phyloP scores from a whole-genome alignment of 1,140 invertebrate species.

The Psilanteris sp. region DNA sequence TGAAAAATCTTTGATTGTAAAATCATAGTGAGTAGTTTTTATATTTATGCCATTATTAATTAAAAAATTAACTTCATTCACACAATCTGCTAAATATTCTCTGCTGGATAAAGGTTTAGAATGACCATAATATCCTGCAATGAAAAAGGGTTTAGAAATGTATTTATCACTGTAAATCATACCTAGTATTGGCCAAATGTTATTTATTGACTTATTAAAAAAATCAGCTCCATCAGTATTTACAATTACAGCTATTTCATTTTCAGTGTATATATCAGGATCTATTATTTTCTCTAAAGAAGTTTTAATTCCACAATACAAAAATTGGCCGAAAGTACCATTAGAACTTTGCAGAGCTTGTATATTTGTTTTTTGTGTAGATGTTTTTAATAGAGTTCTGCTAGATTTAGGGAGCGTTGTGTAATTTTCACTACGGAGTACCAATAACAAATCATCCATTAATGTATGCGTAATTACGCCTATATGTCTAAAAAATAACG shows the following conservation, averaged over 20 bases:
- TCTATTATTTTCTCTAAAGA: no score
- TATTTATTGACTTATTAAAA: slow-evolving; percentile 8
- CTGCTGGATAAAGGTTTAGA: slow-evolving; percentile 28
- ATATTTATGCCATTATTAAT: slow-evolving; percentile 14
- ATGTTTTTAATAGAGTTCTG: neutral
- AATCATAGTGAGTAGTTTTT: neutral
- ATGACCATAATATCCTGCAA: slow-evolving; percentile 42
- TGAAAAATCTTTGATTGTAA: slow-evolving; percentile 4
- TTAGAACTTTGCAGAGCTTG: neutral
- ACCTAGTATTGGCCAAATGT: no score
- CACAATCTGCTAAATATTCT: slow-evolving; percentile 50
- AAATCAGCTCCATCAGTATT: slow-evolving; percentile 5
- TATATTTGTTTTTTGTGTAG: neutral
- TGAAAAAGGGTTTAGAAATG: slow-evolving; percentile 23
- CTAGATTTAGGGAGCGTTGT: neutral
- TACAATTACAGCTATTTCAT: no score
- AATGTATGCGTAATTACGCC: no score
- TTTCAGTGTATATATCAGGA: no score
- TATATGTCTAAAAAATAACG: no score
- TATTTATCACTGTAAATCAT: slow-evolving; percentile 2
- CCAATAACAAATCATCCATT: neutral
- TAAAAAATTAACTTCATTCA: slow-evolving; percentile 37
- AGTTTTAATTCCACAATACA: slow-evolving; percentile 6
- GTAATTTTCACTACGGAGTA: no score
- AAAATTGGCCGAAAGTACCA: neutral